A percentile compares a stretch with the other conserved stretches of the same genome.
These are phyloP conservation scores for Deilephila elpenor DNA, from an alignment of 2,888 invertebrate genomes.

Conservation along the genomic window DNA sequence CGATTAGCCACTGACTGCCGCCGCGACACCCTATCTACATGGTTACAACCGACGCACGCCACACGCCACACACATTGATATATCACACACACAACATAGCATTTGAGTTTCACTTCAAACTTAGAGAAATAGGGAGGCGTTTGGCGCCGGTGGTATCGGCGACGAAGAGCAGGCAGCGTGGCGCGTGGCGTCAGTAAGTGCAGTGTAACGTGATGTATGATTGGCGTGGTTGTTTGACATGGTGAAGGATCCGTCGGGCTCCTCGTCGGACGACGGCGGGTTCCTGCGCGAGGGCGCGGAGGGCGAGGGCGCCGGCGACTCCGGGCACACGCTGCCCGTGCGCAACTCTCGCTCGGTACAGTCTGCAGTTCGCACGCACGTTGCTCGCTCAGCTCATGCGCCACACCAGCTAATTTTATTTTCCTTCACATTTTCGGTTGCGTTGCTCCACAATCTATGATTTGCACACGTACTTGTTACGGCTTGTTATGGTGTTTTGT, in stretches of 20 bases:
- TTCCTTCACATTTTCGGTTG: slow-evolving; percentile 61
- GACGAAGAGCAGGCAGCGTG: slow-evolving; percentile 45
- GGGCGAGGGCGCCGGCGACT: slow-evolving; percentile 66
- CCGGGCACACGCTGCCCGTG: slow-evolving; percentile 83
- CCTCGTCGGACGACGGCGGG: slow-evolving; percentile 83
- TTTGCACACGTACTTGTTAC: slow-evolving; percentile 68
- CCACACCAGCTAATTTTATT: slow-evolving; percentile 39
- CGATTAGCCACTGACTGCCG: slow-evolving; percentile 66
- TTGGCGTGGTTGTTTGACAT: slow-evolving; percentile 64
- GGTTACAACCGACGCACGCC: slow-evolving; percentile 53
- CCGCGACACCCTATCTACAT: slow-evolving; percentile 68
- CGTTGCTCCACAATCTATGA: slow-evolving; percentile 76
- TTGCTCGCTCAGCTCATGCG: slow-evolving; percentile 42
- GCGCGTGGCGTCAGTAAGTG: slow-evolving; percentile 60
- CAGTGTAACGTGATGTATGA: slow-evolving; percentile 60
- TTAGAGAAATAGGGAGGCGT: slow-evolving; percentile 54
- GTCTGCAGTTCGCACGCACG: slow-evolving; percentile 53
- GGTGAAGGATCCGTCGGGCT: slow-evolving; percentile 81
- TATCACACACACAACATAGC: slow-evolving; percentile 62
- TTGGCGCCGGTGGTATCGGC: neutral
- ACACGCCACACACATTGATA: slow-evolving; percentile 76
- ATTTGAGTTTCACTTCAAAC: slow-evolving; percentile 73
- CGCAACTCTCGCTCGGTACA: slow-evolving; percentile 82
- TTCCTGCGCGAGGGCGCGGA: slow-evolving; percentile 75
- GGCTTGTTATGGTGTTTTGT: slow-evolving; percentile 72